Percentiles rank a stretch among this genome's conserved stretches.
These are phyloP conservation scores for Ophonus ardosiacus DNA, from an alignment of 2,888 invertebrate species.

Conservation along the genomic window DNA sequence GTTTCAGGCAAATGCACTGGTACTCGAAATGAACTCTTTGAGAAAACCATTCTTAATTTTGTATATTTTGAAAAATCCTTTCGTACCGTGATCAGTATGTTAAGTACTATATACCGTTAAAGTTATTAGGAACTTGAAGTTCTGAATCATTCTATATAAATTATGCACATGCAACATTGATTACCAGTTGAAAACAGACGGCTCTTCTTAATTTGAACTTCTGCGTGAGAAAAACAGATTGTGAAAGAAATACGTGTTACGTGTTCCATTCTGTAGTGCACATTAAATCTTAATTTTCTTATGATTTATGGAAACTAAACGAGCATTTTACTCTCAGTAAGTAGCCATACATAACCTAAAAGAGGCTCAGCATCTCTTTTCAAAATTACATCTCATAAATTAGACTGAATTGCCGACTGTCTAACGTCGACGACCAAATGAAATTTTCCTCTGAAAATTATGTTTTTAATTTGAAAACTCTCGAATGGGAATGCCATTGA, in stretches of 20 bases:
- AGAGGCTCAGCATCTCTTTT: constrained; percentile 9
- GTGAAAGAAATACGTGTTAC: background rate
- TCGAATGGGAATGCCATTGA: constrained; percentile 16
- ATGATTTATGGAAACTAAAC: constrained; percentile 14
- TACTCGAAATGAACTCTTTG: too few species aligned
- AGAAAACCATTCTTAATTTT: too few species aligned
- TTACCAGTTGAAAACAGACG: too few species aligned
- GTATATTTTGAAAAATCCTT: too few species aligned
- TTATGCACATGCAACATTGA: too few species aligned
- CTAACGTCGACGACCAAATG: constrained; percentile 40
- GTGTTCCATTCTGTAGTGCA: background rate
- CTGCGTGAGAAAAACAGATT: too few species aligned
- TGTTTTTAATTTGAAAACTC: constrained; percentile 50
- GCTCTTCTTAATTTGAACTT: too few species aligned
- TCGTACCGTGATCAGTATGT: too few species aligned
- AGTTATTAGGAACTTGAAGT: too few species aligned
- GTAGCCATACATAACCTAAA: constrained; percentile 17
- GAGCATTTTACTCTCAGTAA: background rate
- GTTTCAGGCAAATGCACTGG: too few species aligned
- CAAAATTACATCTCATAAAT: constrained; percentile 53
- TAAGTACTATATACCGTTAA: too few species aligned
- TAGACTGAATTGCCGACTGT: constrained; percentile 45
- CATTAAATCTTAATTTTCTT: constrained; percentile 14
- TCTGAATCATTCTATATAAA: too few species aligned
- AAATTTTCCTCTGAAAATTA: constrained; percentile 47